phyloP scores from a whole-genome alignment of 2,113 vertebrate species.

The Sclerurus mexicanus region DNA sequence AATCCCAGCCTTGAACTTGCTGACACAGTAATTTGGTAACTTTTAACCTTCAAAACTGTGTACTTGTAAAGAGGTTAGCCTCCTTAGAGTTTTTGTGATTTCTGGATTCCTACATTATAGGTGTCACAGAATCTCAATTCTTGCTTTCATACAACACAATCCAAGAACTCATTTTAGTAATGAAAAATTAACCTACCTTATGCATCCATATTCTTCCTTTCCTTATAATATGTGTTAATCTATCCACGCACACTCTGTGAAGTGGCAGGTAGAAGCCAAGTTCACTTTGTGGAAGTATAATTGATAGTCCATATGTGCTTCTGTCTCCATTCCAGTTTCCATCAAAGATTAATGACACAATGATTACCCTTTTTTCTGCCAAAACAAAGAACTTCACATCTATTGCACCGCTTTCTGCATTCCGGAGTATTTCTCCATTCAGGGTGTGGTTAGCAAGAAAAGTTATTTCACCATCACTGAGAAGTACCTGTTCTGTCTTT shows the following conservation, averaged over 20 bases:
- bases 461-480: conserved; percentile 93
- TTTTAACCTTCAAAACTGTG: not conserved
- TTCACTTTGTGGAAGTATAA: conserved; percentile 93
- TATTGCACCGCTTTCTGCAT: conserved; percentile 93
- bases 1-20: not conserved
- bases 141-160: not conserved
- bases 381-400: conserved; percentile 98
- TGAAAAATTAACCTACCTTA: conserved; percentile 80
- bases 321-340: conserved; percentile 96
- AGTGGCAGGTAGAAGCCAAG: conserved; percentile 93
- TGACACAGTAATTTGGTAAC: not conserved
- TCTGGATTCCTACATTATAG: not conserved
- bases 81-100: not conserved
- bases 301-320: conserved; percentile 94
- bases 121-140: not conserved
- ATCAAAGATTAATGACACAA: conserved; percentile 96
- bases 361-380: conserved; percentile 95
- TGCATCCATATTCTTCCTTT: conserved; percentile 99
- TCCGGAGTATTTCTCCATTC: conserved; percentile 96
- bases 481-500: conserved; percentile 84
- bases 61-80: not conserved
- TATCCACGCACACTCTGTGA: conserved; percentile 92
- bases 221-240: conserved; percentile 92
- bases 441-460: conserved; percentile 97
- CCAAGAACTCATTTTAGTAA: not conserved